Evolutionary conservation across 2,113 vertebrate genomes (phyloP).

Genomic region (Gallinago paraguaiae): DNA sequence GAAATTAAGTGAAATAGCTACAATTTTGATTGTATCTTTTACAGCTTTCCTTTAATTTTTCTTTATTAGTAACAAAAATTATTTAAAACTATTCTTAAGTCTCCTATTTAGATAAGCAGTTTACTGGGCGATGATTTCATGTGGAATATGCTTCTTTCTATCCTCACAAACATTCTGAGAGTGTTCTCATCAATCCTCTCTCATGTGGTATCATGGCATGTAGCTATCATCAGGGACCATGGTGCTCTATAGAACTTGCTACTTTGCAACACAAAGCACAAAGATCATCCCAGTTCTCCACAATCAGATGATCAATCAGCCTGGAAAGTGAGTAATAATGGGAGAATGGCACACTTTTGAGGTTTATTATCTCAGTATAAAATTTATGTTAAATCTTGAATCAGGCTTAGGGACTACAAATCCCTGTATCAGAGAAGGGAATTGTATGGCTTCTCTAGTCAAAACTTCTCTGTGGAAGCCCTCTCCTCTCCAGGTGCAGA

Average conservation of each 20-base stretch:
- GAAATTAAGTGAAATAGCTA: neutral
- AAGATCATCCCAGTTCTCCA: neutral
- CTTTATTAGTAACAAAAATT: neutral
- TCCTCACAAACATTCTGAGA: neutral
- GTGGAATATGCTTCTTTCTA: neutral
- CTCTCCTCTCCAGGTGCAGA: neutral
- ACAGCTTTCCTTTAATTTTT: neutral
- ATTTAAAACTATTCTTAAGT: neutral
- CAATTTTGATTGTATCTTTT: neutral
- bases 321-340: neutral
- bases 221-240: neutral
- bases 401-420: neutral
- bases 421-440: neutral
- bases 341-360: neutral
- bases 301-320: neutral
- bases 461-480: neutral
- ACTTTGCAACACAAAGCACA: neutral
- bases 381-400: neutral
- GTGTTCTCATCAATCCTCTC: neutral
- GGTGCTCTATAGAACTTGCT: neutral
- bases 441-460: neutral
- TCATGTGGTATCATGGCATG: rapidly evolving
- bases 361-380: neutral
- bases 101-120: neutral
- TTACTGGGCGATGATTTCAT: neutral